Conservation (phyloP, 2,888 invertebrate species). For the Ommatoiulus sabulosus region DNA sequence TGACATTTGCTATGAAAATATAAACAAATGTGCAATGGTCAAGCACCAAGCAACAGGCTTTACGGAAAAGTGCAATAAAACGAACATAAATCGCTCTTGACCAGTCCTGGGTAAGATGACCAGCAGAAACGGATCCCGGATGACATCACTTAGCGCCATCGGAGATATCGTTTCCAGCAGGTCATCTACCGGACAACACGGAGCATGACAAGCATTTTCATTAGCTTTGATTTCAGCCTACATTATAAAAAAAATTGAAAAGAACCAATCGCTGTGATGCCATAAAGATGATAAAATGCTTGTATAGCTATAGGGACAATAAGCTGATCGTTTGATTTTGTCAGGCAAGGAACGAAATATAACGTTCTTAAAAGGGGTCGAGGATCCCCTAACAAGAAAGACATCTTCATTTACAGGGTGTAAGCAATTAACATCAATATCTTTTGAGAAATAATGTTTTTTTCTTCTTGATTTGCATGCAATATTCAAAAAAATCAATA, state of each 20-base stretch:
- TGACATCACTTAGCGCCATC: slow-evolving; percentile 23
- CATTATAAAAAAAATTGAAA: neutral
- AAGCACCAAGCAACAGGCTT: slow-evolving; percentile 28
- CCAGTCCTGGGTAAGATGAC: slow-evolving; percentile 5
- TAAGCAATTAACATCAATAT: too few species aligned
- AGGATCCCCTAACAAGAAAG: too few species aligned
- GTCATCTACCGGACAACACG: slow-evolving; percentile 24
- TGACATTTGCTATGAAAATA: slow-evolving; percentile 6
- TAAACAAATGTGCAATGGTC: neutral
- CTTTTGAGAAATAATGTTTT: too few species aligned
- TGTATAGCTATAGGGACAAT: neutral
- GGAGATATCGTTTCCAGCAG: neutral
- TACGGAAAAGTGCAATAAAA: neutral
- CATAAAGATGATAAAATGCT: neutral
- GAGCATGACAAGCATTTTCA: slow-evolving; percentile 13
- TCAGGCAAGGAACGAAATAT: neutral
- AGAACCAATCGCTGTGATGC: neutral
- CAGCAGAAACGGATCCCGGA: slow-evolving; percentile 29
- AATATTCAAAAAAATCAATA: too few species aligned
- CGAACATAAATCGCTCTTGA: neutral
- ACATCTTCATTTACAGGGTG: too few species aligned
- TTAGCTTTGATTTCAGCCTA: neutral
- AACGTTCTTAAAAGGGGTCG: too few species aligned
- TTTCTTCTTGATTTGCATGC: too few species aligned
- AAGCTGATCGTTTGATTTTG: neutral